These are phyloP conservation scores for Eristalis arbustorum DNA, from an alignment of 2,888 invertebrate genomes.

Conservation along the genomic window DNA sequence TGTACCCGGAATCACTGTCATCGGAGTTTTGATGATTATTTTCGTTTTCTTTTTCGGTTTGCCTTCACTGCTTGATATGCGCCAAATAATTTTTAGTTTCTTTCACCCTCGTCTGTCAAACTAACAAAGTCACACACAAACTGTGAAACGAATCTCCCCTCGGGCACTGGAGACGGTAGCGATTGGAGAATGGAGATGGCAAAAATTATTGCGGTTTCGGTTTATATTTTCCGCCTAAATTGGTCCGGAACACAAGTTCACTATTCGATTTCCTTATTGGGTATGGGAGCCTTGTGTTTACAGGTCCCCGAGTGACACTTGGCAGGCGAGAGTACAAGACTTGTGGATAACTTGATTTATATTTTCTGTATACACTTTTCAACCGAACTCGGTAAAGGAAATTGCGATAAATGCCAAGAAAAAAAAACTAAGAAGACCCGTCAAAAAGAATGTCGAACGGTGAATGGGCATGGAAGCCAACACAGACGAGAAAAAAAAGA, in stretches of 20 bases:
- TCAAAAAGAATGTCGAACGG: constrained; percentile 20
- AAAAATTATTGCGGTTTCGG: constrained; percentile 48
- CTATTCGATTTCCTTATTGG: constrained; percentile 15
- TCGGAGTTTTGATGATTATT: not conserved
- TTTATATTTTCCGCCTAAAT: constrained; percentile 15
- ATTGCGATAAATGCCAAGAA: constrained; percentile 47
- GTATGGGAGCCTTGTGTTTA: not conserved
- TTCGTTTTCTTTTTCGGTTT: not conserved
- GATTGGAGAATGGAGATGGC: constrained; percentile 5
- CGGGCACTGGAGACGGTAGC: constrained; percentile 10
- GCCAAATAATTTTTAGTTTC: constrained; percentile 24
- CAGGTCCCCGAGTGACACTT: constrained; percentile 6
- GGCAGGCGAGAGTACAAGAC: not conserved
- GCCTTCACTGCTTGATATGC: not conserved
- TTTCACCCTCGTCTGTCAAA: constrained; percentile 40
- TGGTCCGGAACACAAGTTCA: not conserved
- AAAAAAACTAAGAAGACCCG: not conserved
- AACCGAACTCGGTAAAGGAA: constrained; percentile 12
- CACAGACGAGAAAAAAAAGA: not conserved
- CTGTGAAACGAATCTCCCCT: not conserved
- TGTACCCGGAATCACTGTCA: not conserved
- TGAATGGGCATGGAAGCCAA: constrained; percentile 27
- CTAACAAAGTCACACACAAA: constrained; percentile 9
- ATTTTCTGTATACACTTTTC: constrained; percentile 44
- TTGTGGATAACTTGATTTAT: constrained; percentile 6